Conservation (phyloP, 2,888 invertebrate species). For the Pammene fasciana region DNA sequence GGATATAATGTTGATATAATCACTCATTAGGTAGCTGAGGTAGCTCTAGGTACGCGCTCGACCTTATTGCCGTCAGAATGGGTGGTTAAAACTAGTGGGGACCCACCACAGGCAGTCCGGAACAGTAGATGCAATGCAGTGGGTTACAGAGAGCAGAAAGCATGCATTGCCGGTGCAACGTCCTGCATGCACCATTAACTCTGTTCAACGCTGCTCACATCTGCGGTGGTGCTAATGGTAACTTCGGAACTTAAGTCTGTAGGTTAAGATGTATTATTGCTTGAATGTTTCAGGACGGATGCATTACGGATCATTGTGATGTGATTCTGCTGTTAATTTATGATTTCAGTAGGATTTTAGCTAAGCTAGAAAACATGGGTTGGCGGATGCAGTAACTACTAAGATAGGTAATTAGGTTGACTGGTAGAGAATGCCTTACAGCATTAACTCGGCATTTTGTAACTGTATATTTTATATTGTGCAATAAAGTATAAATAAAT, state of each 20-base stretch:
- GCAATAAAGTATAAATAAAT: too few species aligned
- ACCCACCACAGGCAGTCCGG: neutral
- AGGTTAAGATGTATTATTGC: neutral
- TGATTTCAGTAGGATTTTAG: neutral
- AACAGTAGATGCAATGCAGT: conserved; percentile 35
- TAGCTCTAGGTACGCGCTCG: too few species aligned
- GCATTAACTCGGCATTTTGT: too few species aligned
- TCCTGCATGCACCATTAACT: conserved; percentile 76
- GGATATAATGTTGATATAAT: too few species aligned
- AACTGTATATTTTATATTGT: too few species aligned
- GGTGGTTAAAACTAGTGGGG: too few species aligned
- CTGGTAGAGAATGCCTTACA: too few species aligned
- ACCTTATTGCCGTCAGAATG: too few species aligned
- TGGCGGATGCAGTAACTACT: too few species aligned
- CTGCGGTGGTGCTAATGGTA: conserved; percentile 43
- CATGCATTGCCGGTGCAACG: conserved; percentile 66
- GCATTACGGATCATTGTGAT: conserved; percentile 7
- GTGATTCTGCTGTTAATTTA: conserved; percentile 15
- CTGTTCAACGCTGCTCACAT: conserved; percentile 63
- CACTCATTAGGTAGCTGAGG: too few species aligned
- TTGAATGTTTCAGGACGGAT: neutral
- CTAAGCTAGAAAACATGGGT: neutral
- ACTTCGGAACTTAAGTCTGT: conserved; percentile 1
- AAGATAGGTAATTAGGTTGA: too few species aligned
- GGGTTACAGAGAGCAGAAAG: conserved; percentile 53